Percentiles rank a stretch among this genome's conserved stretches.
These are phyloP conservation scores for Galbula dea DNA, from an alignment of 2,113 vertebrate genomes.

Conservation along the genomic window DNA sequence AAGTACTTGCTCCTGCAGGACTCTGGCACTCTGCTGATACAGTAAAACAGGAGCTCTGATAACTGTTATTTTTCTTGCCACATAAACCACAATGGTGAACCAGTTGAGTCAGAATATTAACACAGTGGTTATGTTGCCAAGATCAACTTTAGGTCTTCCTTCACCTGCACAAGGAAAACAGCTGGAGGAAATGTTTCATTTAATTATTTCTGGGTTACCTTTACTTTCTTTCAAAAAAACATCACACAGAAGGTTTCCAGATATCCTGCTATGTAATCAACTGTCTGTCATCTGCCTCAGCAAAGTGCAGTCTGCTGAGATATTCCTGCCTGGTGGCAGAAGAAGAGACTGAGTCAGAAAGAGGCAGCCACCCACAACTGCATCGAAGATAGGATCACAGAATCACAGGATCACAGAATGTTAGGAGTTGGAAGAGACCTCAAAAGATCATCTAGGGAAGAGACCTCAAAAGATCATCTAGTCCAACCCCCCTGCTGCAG, in stretches of 20 bases:
- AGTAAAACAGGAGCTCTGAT: neutral
- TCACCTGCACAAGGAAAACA: neutral
- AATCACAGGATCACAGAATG: too few species aligned
- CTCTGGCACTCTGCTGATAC: neutral
- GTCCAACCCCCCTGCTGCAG: too few species aligned
- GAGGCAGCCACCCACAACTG: neutral
- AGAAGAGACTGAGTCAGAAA: neutral
- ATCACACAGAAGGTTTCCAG: neutral
- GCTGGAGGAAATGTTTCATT: neutral
- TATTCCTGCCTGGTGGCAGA: neutral
- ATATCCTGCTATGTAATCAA: neutral
- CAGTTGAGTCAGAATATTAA: neutral
- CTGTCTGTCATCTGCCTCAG: neutral
- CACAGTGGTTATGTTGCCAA: accelerated
- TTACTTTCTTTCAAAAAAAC: neutral
- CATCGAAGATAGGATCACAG: neutral
- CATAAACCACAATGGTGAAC: neutral
- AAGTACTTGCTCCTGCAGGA: neutral
- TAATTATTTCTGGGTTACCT: neutral
- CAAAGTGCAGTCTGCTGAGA: neutral
- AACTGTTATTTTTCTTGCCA: neutral
- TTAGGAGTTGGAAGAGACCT: too few species aligned
- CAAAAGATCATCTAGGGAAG: too few species aligned
- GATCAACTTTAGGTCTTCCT: neutral
- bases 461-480: too few species aligned